Evolutionary conservation across 1,140 invertebrate genomes (phyloP).

Genomic region (Lepeophtheirus salmonis): DNA sequence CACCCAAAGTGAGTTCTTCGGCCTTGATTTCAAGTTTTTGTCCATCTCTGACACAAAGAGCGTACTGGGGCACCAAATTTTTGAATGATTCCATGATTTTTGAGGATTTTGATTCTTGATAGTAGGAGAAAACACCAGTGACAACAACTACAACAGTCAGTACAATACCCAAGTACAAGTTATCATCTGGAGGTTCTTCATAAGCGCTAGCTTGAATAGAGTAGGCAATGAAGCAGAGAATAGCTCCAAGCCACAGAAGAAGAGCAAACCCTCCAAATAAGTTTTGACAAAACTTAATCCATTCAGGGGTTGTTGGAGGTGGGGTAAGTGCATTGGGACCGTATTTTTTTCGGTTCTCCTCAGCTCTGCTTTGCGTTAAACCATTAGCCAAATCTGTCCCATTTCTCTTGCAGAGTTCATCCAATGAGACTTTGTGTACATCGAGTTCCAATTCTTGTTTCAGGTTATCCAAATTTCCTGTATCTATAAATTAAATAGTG

Average conservation of each 20-base stretch:
- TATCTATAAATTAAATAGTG: too few species aligned
- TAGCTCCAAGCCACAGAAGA: constrained; percentile 49
- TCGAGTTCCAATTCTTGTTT: constrained; percentile 97
- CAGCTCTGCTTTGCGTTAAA: constrained; percentile 35
- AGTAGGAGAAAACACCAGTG: constrained; percentile 94
- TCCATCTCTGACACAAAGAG: constrained; percentile 45
- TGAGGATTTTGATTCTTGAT: constrained; percentile 88
- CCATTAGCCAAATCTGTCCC: constrained; percentile 50
- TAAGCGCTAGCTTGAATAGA: constrained; percentile 28
- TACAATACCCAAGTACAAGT: constrained; percentile 79
- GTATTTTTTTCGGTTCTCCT: constrained; percentile 33
- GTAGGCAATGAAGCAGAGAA: constrained; percentile 49
- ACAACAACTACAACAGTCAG: constrained; percentile 85
- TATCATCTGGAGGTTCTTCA: constrained; percentile 29
- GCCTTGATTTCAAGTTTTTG: constrained; percentile 36
- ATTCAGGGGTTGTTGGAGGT: constrained; percentile 40
- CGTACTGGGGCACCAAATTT: constrained; percentile 61
- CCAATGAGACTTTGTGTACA: constrained; percentile 87
- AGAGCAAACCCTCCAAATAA: constrained; percentile 51
- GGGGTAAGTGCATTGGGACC: constrained; percentile 52
- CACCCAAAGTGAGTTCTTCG: constrained; percentile 50
- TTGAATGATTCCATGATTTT: constrained; percentile 91
- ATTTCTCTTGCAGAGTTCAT: constrained; percentile 88
- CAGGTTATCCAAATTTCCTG: too few species aligned
- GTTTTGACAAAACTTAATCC: constrained; percentile 41